A percentile compares a stretch with the other conserved stretches of the same genome.
phyloP scores from a whole-genome alignment of 1,140 invertebrate species.

The Glossosoma conforme region DNA sequence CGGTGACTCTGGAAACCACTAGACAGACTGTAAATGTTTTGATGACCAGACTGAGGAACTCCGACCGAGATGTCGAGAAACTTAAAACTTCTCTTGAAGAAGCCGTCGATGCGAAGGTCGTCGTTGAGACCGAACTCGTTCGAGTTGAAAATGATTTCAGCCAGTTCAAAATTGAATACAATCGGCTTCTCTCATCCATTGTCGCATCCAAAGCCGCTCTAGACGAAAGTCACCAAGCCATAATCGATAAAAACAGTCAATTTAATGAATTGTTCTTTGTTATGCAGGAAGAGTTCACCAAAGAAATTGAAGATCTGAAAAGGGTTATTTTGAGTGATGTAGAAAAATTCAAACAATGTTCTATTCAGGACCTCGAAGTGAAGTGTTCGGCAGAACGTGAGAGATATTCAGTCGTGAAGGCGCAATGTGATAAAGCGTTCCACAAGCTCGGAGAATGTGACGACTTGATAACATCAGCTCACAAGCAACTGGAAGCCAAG shows the following conservation, averaged over 20 bases:
- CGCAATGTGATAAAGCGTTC: slow-evolving; percentile 18
- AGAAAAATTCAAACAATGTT: slow-evolving; percentile 11
- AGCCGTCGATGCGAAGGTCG: neutral
- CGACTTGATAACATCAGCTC: slow-evolving; percentile 10
- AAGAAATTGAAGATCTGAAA: slow-evolving; percentile 15
- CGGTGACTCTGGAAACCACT: slow-evolving; percentile 45
- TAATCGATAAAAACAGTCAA: slow-evolving; percentile 16
- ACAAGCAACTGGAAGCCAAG: slow-evolving; percentile 25
- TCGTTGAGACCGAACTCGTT: slow-evolving; percentile 2
- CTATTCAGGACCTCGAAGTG: slow-evolving; percentile 3
- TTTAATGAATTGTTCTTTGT: slow-evolving; percentile 4
- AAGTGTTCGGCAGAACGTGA: slow-evolving; percentile 11
- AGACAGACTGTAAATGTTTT: slow-evolving; percentile 46
- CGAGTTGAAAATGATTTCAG: slow-evolving; percentile 9
- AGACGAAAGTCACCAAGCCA: slow-evolving; percentile 21
- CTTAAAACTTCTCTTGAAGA: slow-evolving; percentile 1
- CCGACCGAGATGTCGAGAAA: slow-evolving; percentile 43
- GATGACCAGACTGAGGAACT: slow-evolving; percentile 42
- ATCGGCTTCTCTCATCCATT: slow-evolving; percentile 16
- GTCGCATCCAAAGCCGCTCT: slow-evolving; percentile 22
- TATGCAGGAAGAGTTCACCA: slow-evolving; percentile 13
- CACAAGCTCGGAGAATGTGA: slow-evolving; percentile 18
- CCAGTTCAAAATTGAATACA: slow-evolving; percentile 23
- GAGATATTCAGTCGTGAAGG: slow-evolving; percentile 14
- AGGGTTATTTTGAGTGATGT: slow-evolving; percentile 13